These are phyloP conservation scores for Colletes gigas DNA, from an alignment of 1,140 invertebrate species.

Conservation along the genomic window DNA sequence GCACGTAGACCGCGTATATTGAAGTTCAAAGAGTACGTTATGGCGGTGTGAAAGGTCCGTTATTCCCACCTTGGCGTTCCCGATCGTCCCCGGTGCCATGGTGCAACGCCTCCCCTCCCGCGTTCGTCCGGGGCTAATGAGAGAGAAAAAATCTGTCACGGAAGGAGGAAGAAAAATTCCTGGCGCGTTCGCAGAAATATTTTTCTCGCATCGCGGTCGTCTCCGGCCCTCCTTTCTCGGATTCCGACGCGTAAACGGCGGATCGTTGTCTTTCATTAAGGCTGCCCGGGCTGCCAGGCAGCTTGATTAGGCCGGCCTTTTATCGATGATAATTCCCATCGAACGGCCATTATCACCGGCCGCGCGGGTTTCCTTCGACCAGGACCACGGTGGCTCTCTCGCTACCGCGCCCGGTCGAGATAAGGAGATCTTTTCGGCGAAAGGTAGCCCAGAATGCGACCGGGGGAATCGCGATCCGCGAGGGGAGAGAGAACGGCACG, in stretches of 20 bases:
- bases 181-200: not conserved
- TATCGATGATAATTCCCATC: slow-evolving; percentile 41
- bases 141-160: slow-evolving; percentile 6
- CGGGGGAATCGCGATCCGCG: not conserved
- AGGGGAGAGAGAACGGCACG: not conserved
- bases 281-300: not conserved
- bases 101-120: slow-evolving; percentile 25
- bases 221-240: no score
- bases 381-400: not conserved
- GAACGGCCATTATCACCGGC: slow-evolving; percentile 46
- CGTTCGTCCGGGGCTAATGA: slow-evolving; percentile 25
- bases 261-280: slow-evolving; percentile 4
- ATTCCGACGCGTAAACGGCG: slow-evolving; percentile 26
- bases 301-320: slow-evolving; percentile 11
- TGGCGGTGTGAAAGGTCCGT: slow-evolving; percentile 47
- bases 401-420: slow-evolving; percentile 31
- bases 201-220: slow-evolving; percentile 1
- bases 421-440: slow-evolving; percentile 40
- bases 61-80: slow-evolving; percentile 56
- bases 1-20: slow-evolving; percentile 14
- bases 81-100: slow-evolving; percentile 31
- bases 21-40: slow-evolving; percentile 26
- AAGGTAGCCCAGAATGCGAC: not conserved
- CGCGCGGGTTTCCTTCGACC: not conserved
- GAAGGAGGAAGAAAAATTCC: slow-evolving; percentile 23